Base-by-base conservation (phyloP, 2,888 invertebrate species). In the Phasia obesa region DNA sequence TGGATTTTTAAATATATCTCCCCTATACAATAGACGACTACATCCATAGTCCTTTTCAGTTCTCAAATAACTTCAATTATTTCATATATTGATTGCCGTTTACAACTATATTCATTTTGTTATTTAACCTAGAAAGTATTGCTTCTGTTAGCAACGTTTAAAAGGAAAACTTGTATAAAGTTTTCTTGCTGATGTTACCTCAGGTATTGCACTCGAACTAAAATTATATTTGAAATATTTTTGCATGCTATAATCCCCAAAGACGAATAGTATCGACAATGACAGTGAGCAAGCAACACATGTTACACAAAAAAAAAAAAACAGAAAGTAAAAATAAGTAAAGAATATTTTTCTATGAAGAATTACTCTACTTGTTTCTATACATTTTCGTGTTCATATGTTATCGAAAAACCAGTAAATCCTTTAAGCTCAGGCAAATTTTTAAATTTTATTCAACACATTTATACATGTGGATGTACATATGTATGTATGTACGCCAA, bases 191-290 rank as follows among this genome's bases (percentile, higher is more conserved):
- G 49, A 9, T 23, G n/a, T 17, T 47, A 6, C 25, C 62, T 27
- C 59, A 4, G 21, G 42, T 62, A 27, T 42, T 62, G n/a, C 5
- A 42, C 17, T 51, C 42, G 73, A 53, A 62, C 25, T n/a, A 51
- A 73, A 73, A 62, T 73, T 44, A 38, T 27, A 42, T 62, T 73
- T 53, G 62, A 53, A 42, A 15, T 38, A 49, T 51, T 62, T 15
- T 19, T 17, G 17, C 25, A n/a, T n/a, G 42, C 19, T 25, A 51
- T 5, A 21, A 21, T 62, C 73, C 42, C 73, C 27, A 15, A 53
- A 53, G 60, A 53, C 27, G 15, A 25, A 44, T 35, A 27, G 47
- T 38, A 38, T 25, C 11, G 38, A 27, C 19, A 35, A 38, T 19
- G 51, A 35, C 49, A n/a, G n/a, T n/a, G n/a, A 38, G 25, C 35